phyloP scores from a whole-genome alignment of 2,888 invertebrate species.

The Calliopum simillimum region DNA sequence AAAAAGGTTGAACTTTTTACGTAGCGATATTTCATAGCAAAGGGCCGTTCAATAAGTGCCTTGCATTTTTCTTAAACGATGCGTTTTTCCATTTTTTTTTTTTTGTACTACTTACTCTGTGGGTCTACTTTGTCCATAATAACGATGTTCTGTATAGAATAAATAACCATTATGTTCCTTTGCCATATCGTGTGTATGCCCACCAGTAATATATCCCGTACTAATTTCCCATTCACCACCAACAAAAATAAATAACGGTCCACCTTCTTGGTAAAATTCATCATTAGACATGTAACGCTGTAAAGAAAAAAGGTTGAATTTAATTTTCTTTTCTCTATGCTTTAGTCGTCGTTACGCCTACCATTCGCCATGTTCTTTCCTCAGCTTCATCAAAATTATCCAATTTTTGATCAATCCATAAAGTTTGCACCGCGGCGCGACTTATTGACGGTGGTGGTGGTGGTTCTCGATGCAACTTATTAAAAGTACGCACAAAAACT shows the following conservation, averaged over 20 bases:
- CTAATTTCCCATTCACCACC: slow-evolving; percentile 79
- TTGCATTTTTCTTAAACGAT: no score
- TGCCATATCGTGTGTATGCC: slow-evolving; percentile 74
- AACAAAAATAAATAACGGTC: slow-evolving; percentile 75
- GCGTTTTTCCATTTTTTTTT: no score
- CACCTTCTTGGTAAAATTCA: slow-evolving; percentile 67
- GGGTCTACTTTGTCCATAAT: slow-evolving; percentile 81
- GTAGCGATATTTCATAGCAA: no score
- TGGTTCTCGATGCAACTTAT: slow-evolving; percentile 42
- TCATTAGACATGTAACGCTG: slow-evolving; percentile 71
- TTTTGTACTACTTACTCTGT: slow-evolving; percentile 74
- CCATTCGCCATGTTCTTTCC: slow-evolving; percentile 70
- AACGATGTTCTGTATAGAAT: slow-evolving; percentile 85
- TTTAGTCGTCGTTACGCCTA: slow-evolving; percentile 22
- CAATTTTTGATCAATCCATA: slow-evolving; percentile 69
- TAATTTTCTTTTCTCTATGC: background rate
- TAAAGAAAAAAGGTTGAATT: background rate
- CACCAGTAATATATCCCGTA: slow-evolving; percentile 70
- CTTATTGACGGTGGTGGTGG: background rate
- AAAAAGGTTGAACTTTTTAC: no score
- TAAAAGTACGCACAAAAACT: slow-evolving; percentile 48
- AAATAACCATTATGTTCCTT: slow-evolving; percentile 72
- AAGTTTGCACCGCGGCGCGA: slow-evolving; percentile 22
- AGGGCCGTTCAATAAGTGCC: no score
- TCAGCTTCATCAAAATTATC: slow-evolving; percentile 73